These are phyloP conservation scores for Ganaspis brasiliensis DNA, from an alignment of 2,888 invertebrate species.

Conservation along the genomic window DNA sequence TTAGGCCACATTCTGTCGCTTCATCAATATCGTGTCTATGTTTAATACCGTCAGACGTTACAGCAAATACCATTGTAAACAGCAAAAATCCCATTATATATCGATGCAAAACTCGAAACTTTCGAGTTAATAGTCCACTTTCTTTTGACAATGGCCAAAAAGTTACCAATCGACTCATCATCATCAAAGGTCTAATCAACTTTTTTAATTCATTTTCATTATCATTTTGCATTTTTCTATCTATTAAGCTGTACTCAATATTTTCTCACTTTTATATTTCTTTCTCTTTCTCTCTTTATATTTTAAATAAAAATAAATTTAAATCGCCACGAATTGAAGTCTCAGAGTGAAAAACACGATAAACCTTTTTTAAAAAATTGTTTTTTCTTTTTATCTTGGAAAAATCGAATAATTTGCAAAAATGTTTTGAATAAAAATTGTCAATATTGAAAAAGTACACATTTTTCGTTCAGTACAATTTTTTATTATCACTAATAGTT, in stretches of 20 bases:
- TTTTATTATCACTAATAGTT: no score
- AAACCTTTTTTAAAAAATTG: no score
- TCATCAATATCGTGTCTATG: slow-evolving; percentile 68
- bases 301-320: no score
- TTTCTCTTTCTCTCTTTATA: no score
- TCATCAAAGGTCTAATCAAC: slow-evolving; percentile 47
- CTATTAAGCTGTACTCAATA: neutral
- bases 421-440: no score
- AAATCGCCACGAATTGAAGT: no score
- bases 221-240: neutral
- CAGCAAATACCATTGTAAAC: neutral
- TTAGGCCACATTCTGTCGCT: slow-evolving; percentile 70
- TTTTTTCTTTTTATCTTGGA: no score
- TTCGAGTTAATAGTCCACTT: slow-evolving; percentile 18
- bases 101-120: slow-evolving; percentile 57
- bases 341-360: no score
- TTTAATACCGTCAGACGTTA: slow-evolving; percentile 63
- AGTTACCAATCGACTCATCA: slow-evolving; percentile 36
- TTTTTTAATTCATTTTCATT: slow-evolving; percentile 43
- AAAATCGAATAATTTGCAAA: no score
- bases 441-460: no score
- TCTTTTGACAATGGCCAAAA: slow-evolving; percentile 49
- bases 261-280: no score
- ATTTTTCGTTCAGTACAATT: no score
- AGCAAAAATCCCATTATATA: slow-evolving; percentile 59